Conservation (phyloP, 2,797 vertebrate species). For the Myiothlypis chrysogaster region DNA sequence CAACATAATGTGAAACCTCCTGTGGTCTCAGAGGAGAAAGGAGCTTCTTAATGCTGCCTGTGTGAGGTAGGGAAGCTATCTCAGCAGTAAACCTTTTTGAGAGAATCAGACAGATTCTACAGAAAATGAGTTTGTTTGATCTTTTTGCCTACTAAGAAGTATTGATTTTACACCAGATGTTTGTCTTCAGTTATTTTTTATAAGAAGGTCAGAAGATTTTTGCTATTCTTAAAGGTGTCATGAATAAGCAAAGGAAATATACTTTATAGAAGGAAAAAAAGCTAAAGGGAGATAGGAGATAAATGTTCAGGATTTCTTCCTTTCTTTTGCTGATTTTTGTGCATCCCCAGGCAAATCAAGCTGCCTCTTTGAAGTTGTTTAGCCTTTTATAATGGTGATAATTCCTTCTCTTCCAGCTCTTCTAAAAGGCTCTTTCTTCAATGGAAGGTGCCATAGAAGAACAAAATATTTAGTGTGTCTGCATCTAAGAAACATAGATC, state of each 20-base stretch:
- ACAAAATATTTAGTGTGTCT: not conserved
- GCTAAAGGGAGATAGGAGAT: not conserved
- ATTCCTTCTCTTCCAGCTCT: not conserved
- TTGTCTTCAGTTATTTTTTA: not conserved
- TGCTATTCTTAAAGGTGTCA: not conserved
- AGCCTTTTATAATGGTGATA: not conserved
- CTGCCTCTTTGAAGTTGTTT: not conserved
- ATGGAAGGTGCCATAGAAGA: not conserved
- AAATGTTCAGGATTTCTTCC: not conserved
- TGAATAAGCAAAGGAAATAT: not conserved
- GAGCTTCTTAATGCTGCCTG: not conserved
- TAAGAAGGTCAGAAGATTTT: not conserved
- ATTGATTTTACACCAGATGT: not conserved
- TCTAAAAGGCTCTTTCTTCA: not conserved
- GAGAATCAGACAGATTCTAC: not conserved
- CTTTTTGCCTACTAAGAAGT: not conserved
- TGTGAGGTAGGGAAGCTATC: not conserved
- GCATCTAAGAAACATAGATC: not conserved
- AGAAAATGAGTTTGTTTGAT: not conserved
- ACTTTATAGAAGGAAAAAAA: not conserved
- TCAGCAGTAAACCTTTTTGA: not conserved
- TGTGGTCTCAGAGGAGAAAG: not conserved
- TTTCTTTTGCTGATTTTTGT: not conserved
- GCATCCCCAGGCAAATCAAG: not conserved
- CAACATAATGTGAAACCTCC: slow-evolving; percentile 3